Evolutionary conservation across 2,888 invertebrate genomes (phyloP).

Genomic region (Morpho achilles): DNA sequence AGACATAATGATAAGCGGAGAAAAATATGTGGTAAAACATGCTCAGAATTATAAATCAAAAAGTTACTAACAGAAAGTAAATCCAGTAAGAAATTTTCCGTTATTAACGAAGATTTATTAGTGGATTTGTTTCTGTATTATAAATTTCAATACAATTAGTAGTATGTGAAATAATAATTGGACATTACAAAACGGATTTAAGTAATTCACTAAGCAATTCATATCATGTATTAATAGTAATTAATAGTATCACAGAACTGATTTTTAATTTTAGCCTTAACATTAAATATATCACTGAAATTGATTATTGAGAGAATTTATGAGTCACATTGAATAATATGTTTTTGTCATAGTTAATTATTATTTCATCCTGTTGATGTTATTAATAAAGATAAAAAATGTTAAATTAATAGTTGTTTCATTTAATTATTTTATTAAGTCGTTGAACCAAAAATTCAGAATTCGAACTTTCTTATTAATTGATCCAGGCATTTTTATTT

Average conservation of each 20-base stretch:
- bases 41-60: conserved; percentile 8
- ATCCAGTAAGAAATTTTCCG: conserved; percentile 1
- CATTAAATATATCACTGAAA: conserved; percentile 33
- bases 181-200: conserved; percentile 15
- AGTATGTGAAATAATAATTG: conserved; percentile 15
- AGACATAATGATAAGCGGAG: conserved; percentile 41
- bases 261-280: conserved; percentile 29
- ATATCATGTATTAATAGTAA: conserved; percentile 36
- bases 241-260: conserved; percentile 30
- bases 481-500: no score
- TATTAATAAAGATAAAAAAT: conserved; percentile 36
- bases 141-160: conserved; percentile 5
- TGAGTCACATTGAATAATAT: conserved; percentile 34
- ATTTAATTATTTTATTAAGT: neutral
- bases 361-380: conserved; percentile 44
- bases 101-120: neutral
- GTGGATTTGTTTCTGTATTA: conserved; percentile 16
- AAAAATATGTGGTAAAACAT: conserved; percentile 19
- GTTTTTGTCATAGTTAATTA: conserved; percentile 37
- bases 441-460: neutral
- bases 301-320: conserved; percentile 37
- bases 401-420: conserved; percentile 19
- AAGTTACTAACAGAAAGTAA: neutral
- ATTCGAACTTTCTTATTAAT: no score
- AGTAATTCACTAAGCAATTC: conserved; percentile 32